A percentile compares a stretch with the other conserved stretches of the same genome.
Conservation (phyloP, 2,113 vertebrate genomes). For the Rhinichthys klamathensis region DNA sequence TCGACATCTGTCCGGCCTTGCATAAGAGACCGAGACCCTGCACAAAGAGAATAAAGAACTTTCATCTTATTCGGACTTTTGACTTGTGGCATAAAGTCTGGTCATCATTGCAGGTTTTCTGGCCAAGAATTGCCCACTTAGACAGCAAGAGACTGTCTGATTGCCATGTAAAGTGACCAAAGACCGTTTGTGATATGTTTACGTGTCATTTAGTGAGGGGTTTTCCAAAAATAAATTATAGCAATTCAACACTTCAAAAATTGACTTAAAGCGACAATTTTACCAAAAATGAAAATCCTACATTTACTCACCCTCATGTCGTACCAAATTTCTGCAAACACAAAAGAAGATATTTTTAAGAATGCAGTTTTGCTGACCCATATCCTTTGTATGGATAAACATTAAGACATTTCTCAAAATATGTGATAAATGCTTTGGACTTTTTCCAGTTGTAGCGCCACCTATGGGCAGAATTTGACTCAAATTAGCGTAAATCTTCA, state of each 20-base stretch:
- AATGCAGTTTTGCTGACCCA: background rate
- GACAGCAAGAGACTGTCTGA: background rate
- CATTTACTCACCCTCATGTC: background rate
- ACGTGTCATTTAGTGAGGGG: background rate
- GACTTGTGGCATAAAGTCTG: background rate
- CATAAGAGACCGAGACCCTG: background rate
- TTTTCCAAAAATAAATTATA: background rate
- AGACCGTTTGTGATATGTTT: background rate
- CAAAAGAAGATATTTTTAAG: background rate
- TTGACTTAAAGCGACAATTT: background rate
- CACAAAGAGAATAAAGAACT: background rate
- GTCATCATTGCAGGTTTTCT: background rate
- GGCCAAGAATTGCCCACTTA: background rate
- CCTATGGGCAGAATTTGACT: background rate
- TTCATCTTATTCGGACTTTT: conserved; percentile 2
- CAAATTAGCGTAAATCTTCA: background rate
- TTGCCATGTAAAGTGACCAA: background rate
- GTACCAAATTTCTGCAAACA: background rate
- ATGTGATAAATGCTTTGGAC: background rate
- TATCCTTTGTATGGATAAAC: background rate
- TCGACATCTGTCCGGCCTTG: conserved; percentile 29
- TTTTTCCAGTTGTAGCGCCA: background rate
- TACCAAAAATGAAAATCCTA: background rate
- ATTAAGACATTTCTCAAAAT: background rate
- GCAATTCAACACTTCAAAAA: background rate